These are phyloP conservation scores for Leptopterna dolabrata DNA, from an alignment of 2,888 invertebrate species.

Conservation along the genomic window DNA sequence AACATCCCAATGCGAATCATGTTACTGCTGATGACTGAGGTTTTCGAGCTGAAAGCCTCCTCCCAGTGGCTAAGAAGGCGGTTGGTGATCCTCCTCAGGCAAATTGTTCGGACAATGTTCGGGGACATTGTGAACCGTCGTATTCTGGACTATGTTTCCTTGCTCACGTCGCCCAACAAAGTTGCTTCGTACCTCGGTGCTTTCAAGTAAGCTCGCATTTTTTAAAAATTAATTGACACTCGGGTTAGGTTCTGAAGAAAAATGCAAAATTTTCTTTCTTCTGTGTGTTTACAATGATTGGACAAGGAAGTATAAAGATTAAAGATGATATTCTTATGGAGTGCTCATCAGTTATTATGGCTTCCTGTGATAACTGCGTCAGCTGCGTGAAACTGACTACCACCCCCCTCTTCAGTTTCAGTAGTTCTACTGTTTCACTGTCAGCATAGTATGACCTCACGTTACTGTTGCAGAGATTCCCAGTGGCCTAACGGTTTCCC, in stretches of 20 bases:
- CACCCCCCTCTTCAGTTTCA: no score
- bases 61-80: constrained; percentile 85
- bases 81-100: constrained; percentile 79
- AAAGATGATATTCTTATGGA: no score
- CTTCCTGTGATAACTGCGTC: no score
- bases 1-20: constrained; percentile 86
- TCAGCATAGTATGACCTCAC: no score
- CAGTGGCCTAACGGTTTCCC: constrained; percentile 74
- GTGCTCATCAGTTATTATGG: no score
- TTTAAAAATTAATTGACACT: not conserved
- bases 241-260: no score
- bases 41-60: constrained; percentile 83
- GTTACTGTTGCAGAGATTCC: constrained; percentile 68
- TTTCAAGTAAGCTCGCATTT: constrained; percentile 73
- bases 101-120: constrained; percentile 83
- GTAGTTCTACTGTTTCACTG: no score
- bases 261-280: no score
- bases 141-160: constrained; percentile 88
- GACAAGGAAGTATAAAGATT: no score
- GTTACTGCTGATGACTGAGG: constrained; percentile 83
- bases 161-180: constrained; percentile 87
- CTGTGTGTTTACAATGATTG: no score
- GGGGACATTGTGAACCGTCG: constrained; percentile 87
- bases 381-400: no score
- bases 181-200: constrained; percentile 87